Base-by-base conservation (phyloP, 2,113 vertebrate species). In the Catharus bicknelli region DNA sequence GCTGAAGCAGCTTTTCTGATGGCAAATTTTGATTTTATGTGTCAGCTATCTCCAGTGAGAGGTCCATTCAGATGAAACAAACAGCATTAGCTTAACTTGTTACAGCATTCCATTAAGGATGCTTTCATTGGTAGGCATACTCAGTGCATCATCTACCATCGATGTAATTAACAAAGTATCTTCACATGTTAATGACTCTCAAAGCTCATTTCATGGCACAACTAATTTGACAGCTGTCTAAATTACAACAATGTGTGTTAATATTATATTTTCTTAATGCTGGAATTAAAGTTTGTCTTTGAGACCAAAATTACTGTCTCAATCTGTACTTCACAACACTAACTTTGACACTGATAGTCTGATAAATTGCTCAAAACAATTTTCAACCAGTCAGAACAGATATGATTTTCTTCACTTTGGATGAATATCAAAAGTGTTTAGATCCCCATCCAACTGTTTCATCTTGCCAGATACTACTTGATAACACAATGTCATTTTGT, bases 401-500 rank as follows among this genome's bases (percentile, higher is more conserved):
- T 96, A 90, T 0, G 43, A 95, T 96, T 97, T 96, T 95, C 94
- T 96, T 94, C 91, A 85, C 90, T 97, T 97, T 95, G 96, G 96
- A 94, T 87, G 50, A 82, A 32, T 96, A 87, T 77, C 97, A 97
- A 50, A 85, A 94, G 76, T 93, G 42, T 77, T 93, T 92, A 95
- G 93, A 93, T 85, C 55, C 67, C 22, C 42, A 17, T 92, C 70
- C 87, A 94, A 74, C 58, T 88, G 61, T 77, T 86, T 77, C 78
- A 59, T 90, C 86, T 90, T 95, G 93, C 94, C 95, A 97, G 94
- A 68, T 95, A 95, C 67, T 78, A 81, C 91, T 95, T 91, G 92
- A 63, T 95, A 95, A 96, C 85, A 90, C 55, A 87, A 64, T 96
- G 95, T 95, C 89, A 96, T 82, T 96, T 86, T 75, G 72, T 68